A percentile compares a stretch with the other conserved stretches of the same genome.
Conservation (phyloP, 1,140 invertebrate species). For the Whitmania pigra region DNA sequence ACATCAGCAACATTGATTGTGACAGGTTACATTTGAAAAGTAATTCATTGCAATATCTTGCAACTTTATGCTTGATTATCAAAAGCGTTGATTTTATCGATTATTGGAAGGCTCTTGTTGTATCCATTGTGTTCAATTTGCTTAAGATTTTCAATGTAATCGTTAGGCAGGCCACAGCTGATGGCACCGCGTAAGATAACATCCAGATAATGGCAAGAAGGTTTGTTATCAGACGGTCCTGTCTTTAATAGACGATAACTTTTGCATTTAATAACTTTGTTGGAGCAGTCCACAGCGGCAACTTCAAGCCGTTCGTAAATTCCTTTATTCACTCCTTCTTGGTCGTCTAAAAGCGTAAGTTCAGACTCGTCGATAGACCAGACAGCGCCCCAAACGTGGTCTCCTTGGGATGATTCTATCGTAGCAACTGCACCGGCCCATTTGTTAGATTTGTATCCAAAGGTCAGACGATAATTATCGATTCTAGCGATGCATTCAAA, state of each 20-base stretch:
- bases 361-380: slow-evolving; percentile 59
- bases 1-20: too few species aligned
- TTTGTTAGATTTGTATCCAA: slow-evolving; percentile 27
- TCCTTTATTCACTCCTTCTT: slow-evolving; percentile 54
- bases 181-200: slow-evolving; percentile 53
- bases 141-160: slow-evolving; percentile 54
- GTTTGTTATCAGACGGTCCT: slow-evolving; percentile 49
- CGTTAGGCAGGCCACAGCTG: slow-evolving; percentile 54
- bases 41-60: too few species aligned
- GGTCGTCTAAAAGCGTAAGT: slow-evolving; percentile 53
- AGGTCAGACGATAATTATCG: neutral
- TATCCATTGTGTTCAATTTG: slow-evolving; percentile 56
- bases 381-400: slow-evolving; percentile 60
- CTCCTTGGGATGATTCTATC: slow-evolving; percentile 50
- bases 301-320: slow-evolving; percentile 53
- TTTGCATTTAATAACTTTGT: slow-evolving; percentile 48
- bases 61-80: too few species aligned
- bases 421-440: slow-evolving; percentile 65
- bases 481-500: neutral
- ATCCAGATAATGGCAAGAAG: slow-evolving; percentile 57
- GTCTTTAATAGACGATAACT: slow-evolving; percentile 52
- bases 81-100: slow-evolving; percentile 4
- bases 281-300: slow-evolving; percentile 45
- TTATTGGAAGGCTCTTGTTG: slow-evolving; percentile 42
- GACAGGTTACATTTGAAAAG: too few species aligned